Conservation (phyloP, 35 echinoderm and acorn worm species). For the Eucidaris tribuloides region DNA sequence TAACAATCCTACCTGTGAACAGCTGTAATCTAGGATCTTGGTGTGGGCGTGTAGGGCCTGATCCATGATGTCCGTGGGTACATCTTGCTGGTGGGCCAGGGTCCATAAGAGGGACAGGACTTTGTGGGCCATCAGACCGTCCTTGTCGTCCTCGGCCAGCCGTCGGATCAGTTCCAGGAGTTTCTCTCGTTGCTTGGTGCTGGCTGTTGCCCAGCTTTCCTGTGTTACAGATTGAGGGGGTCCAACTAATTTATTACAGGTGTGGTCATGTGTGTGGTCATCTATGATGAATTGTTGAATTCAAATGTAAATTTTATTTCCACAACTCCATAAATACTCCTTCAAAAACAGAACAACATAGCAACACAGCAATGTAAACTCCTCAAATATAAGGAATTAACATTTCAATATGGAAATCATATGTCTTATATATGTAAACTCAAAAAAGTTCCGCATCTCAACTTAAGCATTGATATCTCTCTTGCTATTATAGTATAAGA, state of each 20-base stretch:
- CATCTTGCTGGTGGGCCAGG: slow-evolving; percentile 86
- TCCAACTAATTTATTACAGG: not conserved
- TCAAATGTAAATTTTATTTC: too few relatives aligned
- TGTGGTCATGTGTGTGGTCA: too few relatives aligned
- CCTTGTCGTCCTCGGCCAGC: slow-evolving; percentile 90
- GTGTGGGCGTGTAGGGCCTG: slow-evolving; percentile 87
- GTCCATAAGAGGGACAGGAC: slow-evolving; percentile 84
- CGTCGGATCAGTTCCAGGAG: slow-evolving; percentile 82
- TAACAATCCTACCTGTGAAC: slow-evolving; percentile 89
- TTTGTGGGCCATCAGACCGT: slow-evolving; percentile 96
- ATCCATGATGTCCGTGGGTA: slow-evolving; percentile 92
- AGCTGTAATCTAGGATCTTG: slow-evolving; percentile 93
- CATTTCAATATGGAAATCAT: too few relatives aligned
- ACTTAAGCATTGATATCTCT: too few relatives aligned
- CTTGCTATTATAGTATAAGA: too few relatives aligned
- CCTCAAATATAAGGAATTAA: too few relatives aligned
- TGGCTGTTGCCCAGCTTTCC: slow-evolving; percentile 81
- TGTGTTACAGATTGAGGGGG: not conserved
- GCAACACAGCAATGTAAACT: too few relatives aligned
- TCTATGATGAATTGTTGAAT: too few relatives aligned
- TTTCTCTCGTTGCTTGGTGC: slow-evolving; percentile 87
- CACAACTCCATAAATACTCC: too few relatives aligned
- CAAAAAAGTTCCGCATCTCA: too few relatives aligned
- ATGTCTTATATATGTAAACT: too few relatives aligned
- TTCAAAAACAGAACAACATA: too few relatives aligned